phyloP scores from a whole-genome alignment of 2,888 invertebrate species.

The Papilio protenor region DNA sequence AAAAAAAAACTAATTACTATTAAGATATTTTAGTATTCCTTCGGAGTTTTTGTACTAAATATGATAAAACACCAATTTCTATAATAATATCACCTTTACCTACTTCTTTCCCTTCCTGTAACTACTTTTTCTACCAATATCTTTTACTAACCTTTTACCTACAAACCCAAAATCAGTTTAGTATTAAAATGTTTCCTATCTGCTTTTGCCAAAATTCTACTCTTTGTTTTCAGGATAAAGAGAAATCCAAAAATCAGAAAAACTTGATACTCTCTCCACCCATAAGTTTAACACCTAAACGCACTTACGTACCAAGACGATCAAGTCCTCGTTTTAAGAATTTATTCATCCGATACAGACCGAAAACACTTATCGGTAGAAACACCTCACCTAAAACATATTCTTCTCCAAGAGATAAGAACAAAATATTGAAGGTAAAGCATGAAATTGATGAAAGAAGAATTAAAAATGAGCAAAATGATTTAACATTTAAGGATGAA shows the following conservation, averaged over 20 bases:
- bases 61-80: no score
- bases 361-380: neutral
- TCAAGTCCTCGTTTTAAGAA: slow-evolving; percentile 8
- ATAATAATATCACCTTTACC: no score
- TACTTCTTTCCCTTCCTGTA: no score
- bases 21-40: no score
- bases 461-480: neutral
- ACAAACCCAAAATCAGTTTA: neutral
- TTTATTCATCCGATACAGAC: neutral
- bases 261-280: neutral
- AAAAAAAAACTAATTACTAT: no score
- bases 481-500: no score
- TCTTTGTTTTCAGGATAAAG: neutral
- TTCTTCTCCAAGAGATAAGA: slow-evolving; percentile 3
- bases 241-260: neutral
- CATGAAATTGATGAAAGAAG: neutral
- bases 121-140: no score
- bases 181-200: neutral
- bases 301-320: neutral
- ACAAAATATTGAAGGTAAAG: neutral
- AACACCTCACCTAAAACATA: slow-evolving; percentile 7
- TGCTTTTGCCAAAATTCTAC: neutral
- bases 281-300: neutral
- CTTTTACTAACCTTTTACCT: neutral
- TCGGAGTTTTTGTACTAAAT: no score